These are phyloP conservation scores for Chelidonichthys spinosus DNA, from an alignment of 2,797 vertebrate genomes.

Conservation along the genomic window DNA sequence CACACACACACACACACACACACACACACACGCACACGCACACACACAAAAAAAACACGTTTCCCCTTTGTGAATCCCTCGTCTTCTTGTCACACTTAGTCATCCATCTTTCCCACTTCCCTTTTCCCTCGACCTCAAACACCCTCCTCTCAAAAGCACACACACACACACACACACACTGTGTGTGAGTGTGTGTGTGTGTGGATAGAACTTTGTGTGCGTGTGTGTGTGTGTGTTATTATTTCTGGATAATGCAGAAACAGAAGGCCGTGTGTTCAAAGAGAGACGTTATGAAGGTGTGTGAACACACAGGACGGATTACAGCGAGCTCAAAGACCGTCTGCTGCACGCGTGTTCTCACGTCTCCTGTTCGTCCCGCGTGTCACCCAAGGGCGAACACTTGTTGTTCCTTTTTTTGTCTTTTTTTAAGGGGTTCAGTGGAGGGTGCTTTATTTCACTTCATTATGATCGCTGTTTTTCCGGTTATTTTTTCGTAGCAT, in stretches of 20 bases:
- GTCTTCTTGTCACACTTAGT: conserved; percentile 59
- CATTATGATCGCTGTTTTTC: conserved; percentile 52
- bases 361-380: conserved; percentile 20
- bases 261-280: conserved; percentile 62
- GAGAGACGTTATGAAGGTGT: conserved; percentile 57
- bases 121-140: conserved; percentile 27
- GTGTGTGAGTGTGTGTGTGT: too few species aligned
- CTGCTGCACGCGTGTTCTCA: conserved; percentile 24
- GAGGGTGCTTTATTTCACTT: conserved; percentile 34
- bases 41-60: conserved; percentile 14
- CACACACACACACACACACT: background rate
- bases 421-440: background rate
- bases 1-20: background rate
- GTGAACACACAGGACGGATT: conserved; percentile 59
- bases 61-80: conserved; percentile 30
- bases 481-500: conserved; percentile 8
- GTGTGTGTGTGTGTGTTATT: conserved; percentile 36
- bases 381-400: conserved; percentile 54
- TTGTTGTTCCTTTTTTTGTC: background rate
- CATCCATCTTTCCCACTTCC: conserved; percentile 52
- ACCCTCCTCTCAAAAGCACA: conserved; percentile 10
- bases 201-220: too few species aligned
- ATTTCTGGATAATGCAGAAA: conserved; percentile 62
- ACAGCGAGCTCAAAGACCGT: conserved; percentile 42
- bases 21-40: background rate